phyloP scores from a whole-genome alignment of 2,888 invertebrate genomes.

The Helicoverpa assulta region DNA sequence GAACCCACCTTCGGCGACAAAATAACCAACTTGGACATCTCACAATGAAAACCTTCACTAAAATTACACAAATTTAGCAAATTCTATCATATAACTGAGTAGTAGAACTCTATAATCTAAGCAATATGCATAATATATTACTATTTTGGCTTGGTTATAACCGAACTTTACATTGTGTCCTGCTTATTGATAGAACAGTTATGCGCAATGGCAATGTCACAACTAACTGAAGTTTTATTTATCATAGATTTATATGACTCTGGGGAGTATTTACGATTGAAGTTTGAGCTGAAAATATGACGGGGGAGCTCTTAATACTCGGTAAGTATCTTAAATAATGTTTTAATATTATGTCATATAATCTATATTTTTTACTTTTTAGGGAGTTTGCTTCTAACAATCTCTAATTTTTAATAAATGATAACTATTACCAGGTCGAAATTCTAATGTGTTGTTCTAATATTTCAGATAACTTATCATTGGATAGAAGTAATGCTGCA shows the following conservation, averaged over 20 bases:
- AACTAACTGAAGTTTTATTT: not conserved
- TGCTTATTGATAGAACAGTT: no score
- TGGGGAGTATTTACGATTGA: conserved; percentile 11
- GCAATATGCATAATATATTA: not conserved
- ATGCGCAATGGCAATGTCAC: not conserved
- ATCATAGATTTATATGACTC: conserved; percentile 2
- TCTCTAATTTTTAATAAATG: no score
- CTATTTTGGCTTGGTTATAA: no score
- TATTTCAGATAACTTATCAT: no score
- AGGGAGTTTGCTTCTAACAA: no score
- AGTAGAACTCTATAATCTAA: conserved; percentile 38
- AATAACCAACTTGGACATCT: conserved; percentile 74
- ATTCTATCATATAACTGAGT: not conserved
- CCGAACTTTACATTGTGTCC: no score
- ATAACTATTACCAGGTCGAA: no score
- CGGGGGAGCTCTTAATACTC: conserved; percentile 1
- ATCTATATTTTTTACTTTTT: no score
- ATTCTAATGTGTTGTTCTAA: no score
- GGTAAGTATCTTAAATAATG: conserved; percentile 20
- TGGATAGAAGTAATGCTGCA: no score
- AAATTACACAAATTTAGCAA: not conserved
- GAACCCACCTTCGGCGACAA: conserved; percentile 91
- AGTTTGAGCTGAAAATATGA: conserved; percentile 3
- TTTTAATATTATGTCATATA: no score
- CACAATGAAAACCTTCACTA: conserved; percentile 58